A percentile compares a stretch with the other conserved stretches of the same genome.
phyloP scores from a whole-genome alignment of 2,113 vertebrate genomes.

The Pungitius pungitius region DNA sequence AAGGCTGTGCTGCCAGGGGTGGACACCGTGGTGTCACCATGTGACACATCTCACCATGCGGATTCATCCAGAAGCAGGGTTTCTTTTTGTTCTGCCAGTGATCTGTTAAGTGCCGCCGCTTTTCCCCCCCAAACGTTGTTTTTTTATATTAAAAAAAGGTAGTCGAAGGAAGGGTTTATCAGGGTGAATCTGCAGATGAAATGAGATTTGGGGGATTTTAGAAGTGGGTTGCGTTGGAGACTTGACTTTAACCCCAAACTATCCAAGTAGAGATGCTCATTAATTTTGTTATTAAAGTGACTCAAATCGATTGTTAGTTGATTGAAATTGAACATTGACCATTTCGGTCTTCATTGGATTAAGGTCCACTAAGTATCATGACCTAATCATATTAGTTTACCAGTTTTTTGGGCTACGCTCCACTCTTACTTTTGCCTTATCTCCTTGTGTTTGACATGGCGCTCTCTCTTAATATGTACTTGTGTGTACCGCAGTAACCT shows the following conservation, averaged over 20 bases:
- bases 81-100: neutral
- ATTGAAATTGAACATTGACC: neutral
- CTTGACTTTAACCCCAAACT: neutral
- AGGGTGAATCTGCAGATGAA: slow-evolving; percentile 7
- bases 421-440: neutral
- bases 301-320: neutral
- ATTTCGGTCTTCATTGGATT: neutral
- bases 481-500: neutral
- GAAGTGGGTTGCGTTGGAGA: neutral
- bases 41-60: slow-evolving; percentile 14
- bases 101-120: neutral
- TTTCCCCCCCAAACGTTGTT: neutral
- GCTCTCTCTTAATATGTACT: no score
- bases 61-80: neutral
- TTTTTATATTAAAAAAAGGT: neutral
- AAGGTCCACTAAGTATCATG: neutral
- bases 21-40: slow-evolving; percentile 27
- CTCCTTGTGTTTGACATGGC: no score
- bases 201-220: neutral
- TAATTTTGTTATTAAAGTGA: neutral
- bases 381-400: neutral
- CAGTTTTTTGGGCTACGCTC: neutral
- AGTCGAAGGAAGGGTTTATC: neutral
- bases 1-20: neutral
- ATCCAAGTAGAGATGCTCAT: neutral